Evolutionary conservation across 1,140 invertebrate genomes (phyloP), one percentile per base, ranked within the genome.

Genomic region (Diuraphis noxia): DNA sequence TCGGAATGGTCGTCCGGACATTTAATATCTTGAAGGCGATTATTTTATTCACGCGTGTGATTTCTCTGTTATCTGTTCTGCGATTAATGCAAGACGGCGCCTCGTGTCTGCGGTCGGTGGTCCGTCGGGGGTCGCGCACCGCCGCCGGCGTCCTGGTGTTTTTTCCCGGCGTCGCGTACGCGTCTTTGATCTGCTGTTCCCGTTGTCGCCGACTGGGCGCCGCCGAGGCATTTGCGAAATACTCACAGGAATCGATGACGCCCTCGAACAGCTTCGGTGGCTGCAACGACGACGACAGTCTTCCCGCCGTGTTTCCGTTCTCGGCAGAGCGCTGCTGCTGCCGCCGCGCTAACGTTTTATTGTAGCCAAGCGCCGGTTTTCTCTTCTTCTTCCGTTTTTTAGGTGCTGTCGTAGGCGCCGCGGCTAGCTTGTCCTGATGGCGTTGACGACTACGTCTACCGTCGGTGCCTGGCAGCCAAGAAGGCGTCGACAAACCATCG

Each of bases 21-120:
- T 88, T 88, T 6, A 88, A 38, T 88, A 88, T 72, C 36, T 88
- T 88, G n/a, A 30, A 19, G 38, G 13, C 49, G 36, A 88, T 88
- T 88, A 88, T 88, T 56, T 38, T 63, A 38, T 88, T 88, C 8
- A 13, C 8, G 25, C 87, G 46, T 25, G 38, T 8, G 87, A 88
- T 88, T 63, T 88, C 87, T 56, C 25, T 41, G 38, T 10, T 17
- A 2, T 17, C 40, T 10, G 19, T 88, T 10, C 43, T 41, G 9
- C 87, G 87, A 41, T 88, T 88, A n/a, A 88, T 43, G 10, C 34
- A n/a, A 41, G 52, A 88, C 10, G 56, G 34, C 23, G 86, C 34
- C 6, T 36, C 7, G 30, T 52, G 85, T 21, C 41, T 25, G 41
- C 84, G 84, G 30, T 52, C 30, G 13, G 4, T n/a, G 3, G 56